phyloP scores from a whole-genome alignment of 2,797 vertebrate species.

The Sparus aurata region DNA sequence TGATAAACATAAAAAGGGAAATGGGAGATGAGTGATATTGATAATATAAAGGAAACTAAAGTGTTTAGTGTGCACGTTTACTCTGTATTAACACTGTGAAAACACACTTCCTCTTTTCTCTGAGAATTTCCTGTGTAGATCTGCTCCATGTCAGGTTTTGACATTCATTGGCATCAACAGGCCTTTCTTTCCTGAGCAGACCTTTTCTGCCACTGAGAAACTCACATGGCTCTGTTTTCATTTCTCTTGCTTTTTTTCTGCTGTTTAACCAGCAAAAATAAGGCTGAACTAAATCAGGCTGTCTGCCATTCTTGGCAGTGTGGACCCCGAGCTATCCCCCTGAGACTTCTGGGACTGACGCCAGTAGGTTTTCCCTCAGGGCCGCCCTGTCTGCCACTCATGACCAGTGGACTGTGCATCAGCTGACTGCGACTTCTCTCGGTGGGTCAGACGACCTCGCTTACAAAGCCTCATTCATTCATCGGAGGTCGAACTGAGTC shows the following conservation, averaged over 20 bases:
- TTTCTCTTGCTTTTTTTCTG: not conserved
- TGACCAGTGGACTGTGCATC: conserved; percentile 66
- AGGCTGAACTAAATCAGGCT: conserved; percentile 19
- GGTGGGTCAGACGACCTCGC: conserved; percentile 47
- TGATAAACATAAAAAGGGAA: not conserved
- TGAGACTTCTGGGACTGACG: conserved; percentile 41
- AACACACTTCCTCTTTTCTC: conserved; percentile 20
- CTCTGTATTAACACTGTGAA: not conserved
- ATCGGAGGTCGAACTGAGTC: conserved; percentile 8
- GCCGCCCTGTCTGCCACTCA: conserved; percentile 39
- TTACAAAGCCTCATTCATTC: conserved; percentile 74
- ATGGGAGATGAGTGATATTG: conserved; percentile 10
- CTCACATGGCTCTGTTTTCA: conserved; percentile 34
- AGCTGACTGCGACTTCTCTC: conserved; percentile 69
- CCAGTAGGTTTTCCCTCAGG: conserved; percentile 23
- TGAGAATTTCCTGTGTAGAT: not conserved
- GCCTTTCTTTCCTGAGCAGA: not conserved
- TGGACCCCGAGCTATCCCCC: not conserved
- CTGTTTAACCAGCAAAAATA: conserved; percentile 4
- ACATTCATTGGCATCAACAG: not conserved
- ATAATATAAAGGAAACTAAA: not conserved
- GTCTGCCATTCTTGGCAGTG: not conserved
- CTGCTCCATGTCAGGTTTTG: not conserved
- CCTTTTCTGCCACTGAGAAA: not conserved
- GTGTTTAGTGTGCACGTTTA: not conserved